Percentiles rank a stretch among this genome's conserved stretches.
These are phyloP conservation scores for Cordilura impudica DNA, from an alignment of 2,888 invertebrate species.

Conservation along the genomic window DNA sequence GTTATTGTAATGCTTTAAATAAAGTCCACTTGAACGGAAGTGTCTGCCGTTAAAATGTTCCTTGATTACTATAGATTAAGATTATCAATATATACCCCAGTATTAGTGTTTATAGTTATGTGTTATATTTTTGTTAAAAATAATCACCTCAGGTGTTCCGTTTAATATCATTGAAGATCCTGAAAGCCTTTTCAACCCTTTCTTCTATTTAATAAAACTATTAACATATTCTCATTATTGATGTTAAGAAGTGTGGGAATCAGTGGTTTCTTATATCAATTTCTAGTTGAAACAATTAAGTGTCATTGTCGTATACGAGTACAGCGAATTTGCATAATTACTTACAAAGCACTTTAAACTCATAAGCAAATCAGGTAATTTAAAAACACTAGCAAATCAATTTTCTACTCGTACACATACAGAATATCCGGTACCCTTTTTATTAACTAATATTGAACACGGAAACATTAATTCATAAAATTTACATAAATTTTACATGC, in stretches of 20 bases:
- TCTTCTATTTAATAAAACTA: neutral
- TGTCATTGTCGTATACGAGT: neutral
- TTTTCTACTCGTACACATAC: constrained; percentile 24
- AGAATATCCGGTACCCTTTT: constrained; percentile 30
- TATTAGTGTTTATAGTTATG: no score
- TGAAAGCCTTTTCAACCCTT: neutral
- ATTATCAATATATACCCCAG: no score
- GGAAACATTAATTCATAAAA: constrained; percentile 45
- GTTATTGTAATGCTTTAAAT: no score
- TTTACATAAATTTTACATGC: constrained; percentile 39
- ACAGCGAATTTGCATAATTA: constrained; percentile 29
- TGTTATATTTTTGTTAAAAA: no score
- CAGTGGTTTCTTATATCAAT: neutral
- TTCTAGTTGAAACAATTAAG: constrained; percentile 1
- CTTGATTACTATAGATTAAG: no score
- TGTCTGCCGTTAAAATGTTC: no score
- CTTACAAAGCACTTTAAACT: constrained; percentile 19
- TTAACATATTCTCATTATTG: neutral
- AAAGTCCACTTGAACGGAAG: no score
- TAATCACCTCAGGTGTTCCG: constrained; percentile 49
- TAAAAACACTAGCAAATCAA: constrained; percentile 45
- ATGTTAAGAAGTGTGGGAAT: constrained; percentile 41
- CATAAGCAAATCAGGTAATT: constrained; percentile 49
- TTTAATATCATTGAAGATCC: neutral
- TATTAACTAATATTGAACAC: constrained; percentile 19